Evolutionary conservation across 2,797 vertebrate genomes (phyloP), one percentile per base, ranked within the genome.

Genomic region (Cebuella pygmaea): DNA sequence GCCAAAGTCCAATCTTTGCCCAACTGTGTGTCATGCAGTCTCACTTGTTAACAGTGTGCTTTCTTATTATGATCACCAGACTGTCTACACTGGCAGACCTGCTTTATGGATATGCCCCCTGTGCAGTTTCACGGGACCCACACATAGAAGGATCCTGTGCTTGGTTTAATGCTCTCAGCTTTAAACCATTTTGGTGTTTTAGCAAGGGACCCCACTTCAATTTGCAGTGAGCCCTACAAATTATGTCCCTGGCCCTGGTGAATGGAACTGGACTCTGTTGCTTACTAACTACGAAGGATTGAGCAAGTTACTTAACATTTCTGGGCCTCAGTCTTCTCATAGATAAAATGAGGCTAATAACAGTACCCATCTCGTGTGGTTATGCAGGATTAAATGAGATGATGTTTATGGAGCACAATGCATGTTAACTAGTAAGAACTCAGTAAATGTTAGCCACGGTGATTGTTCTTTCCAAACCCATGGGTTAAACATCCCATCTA

Each of bases 181-280:
- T 67, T 55, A 55, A 55, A 19, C 46, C 75, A 24, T 41, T 52
- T 75, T 90, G 20, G 75, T 89, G 76, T 87, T 80, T 89, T 85
- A 84, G 39, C 26, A 81, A 93, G 27, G 5, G 24, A 59, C 46
- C 24, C 14, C 2, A 30, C 74, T 88, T 93, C 67, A 48, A 70
- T 75, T 92, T 87, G 41, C 15, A 84, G 9, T 4, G 24, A 11
- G 10, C 9, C 50, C 24, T 0, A 0, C 7, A 39, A 67, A 55
- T 74, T 55, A 12, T 9, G 2, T 2, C n/a, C 64, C 67, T 78
- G 14, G 17, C 44, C 36, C 96, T 61, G 10, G 61, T 20, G 67
- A 84, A 52, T 5, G 12, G 83, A 46, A 4, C 24, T 20, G 13
- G 70, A 46, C 20, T 57, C 82, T 27, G 0, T 4, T 55, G 64